These are phyloP conservation scores for Spilogale gracilis DNA, from an alignment of 2,113 vertebrate species.

Conservation along the genomic window DNA sequence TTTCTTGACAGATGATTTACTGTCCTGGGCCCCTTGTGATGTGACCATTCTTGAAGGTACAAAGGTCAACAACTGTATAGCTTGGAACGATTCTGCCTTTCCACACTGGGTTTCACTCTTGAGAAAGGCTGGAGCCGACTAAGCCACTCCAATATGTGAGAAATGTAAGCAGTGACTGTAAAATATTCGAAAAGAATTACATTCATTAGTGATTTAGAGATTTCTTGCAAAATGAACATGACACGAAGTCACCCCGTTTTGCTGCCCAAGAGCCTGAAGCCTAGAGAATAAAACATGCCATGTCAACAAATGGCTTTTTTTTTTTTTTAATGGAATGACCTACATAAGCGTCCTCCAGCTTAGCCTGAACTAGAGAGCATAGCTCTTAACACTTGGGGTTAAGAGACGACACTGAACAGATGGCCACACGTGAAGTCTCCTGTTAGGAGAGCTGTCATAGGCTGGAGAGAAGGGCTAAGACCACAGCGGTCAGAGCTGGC, in stretches of 20 bases:
- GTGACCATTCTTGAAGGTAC: neutral
- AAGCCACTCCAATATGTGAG: neutral
- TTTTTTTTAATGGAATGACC: slow-evolving; percentile 1
- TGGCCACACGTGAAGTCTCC: slow-evolving; percentile 13
- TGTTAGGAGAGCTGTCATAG: slow-evolving; percentile 34
- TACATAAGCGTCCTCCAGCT: slow-evolving; percentile 48
- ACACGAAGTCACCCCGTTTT: neutral
- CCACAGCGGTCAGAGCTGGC: neutral
- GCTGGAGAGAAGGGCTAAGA: neutral
- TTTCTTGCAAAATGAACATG: slow-evolving; percentile 1
- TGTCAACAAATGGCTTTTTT: slow-evolving; percentile 4
- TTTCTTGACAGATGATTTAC: neutral
- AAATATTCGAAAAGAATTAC: slow-evolving; percentile 13
- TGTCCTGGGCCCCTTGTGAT: neutral
- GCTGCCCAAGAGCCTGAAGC: slow-evolving; percentile 25
- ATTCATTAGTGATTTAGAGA: neutral
- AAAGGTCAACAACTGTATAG: neutral
- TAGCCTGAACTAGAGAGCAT: neutral
- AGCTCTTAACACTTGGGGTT: slow-evolving; percentile 54
- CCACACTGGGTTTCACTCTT: neutral
- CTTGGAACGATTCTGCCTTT: neutral
- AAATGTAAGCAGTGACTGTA: slow-evolving; percentile 10
- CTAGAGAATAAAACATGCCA: slow-evolving; percentile 44
- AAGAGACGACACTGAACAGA: slow-evolving; percentile 47
- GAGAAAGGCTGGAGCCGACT: neutral